Base-by-base conservation (phyloP, 2,888 invertebrate genomes). In the Drosophila fulvimacula region DNA sequence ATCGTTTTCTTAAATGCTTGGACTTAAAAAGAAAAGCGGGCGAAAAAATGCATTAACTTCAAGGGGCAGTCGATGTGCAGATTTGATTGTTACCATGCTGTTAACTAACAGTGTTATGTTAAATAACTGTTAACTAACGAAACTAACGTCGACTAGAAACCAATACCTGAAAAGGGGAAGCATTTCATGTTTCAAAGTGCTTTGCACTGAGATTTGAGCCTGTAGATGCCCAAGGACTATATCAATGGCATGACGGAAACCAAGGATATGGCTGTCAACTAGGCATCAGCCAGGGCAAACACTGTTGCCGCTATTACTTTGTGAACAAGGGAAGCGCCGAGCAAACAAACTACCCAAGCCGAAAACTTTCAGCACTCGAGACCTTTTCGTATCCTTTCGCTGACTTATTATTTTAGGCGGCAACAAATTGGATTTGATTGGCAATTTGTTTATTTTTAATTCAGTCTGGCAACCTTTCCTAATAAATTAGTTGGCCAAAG, bases 371-470 rank as follows among this genome's bases (percentile, higher is more conserved):
- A n/a, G 76, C 13, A 46, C n/a, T 19, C 13, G 58, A 5, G 48
- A 34, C 42, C 52, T 48, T 58, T 63, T 46, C 32, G 38, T 9
- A 39, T 62, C 32, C 51, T 52, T 21, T 15, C 17, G 61, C 58
- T 49, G 59, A 73, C 69, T 65, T 86, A 86, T 86, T 82, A 76
- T 82, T 79, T 82, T 74, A 81, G 86, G 86, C 67, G 11, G 46
- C 53, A 49, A 48, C 63, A 74, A 83, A 82, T 74, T 81, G 70
- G 72, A 79, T 81, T 79, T 69, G 69, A 81, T 86, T 76, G 70
- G 62, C 76, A 73, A 76, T 81, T 82, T 82, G 83, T 85, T 82
- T 86, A 66, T 71, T 86, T 86, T 76, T 79, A 79, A 82, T 82
- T 79, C 79, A 55, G 62, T 46, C 58, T 57, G 56, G 65, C 57